phyloP scores from a whole-genome alignment of 2,888 invertebrate species.

The Gasteruption jaculator region DNA sequence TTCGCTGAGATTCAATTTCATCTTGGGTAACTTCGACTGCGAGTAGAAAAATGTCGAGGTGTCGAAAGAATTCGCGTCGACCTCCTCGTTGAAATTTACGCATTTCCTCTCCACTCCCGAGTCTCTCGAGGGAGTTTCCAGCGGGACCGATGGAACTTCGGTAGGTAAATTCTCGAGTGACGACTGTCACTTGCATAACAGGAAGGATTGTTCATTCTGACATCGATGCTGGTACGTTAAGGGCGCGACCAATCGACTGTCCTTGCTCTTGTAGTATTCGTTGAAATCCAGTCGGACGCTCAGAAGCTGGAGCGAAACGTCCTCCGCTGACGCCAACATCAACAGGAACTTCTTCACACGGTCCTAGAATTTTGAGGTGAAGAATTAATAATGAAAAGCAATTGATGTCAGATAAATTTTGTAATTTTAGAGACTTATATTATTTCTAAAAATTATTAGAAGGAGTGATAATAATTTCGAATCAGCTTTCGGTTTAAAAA shows the following conservation, averaged over 20 bases:
- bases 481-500: too few species aligned
- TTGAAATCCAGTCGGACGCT: conserved; percentile 93
- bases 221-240: conserved; percentile 51
- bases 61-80: conserved; percentile 3
- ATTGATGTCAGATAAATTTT: conserved; percentile 3
- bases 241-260: conserved; percentile 67
- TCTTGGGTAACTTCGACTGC: conserved; percentile 14
- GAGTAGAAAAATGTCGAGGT: too few species aligned
- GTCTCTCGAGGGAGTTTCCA: background rate
- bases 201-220: conserved; percentile 41
- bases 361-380: conserved; percentile 54
- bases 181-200: conserved; percentile 39
- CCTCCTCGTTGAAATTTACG: background rate
- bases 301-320: conserved; percentile 83
- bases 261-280: conserved; percentile 84
- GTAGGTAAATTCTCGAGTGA: conserved; percentile 5
- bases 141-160: background rate
- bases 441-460: conserved; percentile 6
- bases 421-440: conserved; percentile 9
- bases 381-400: conserved; percentile 6
- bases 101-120: background rate
- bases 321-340: conserved; percentile 76
- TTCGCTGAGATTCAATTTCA: conserved; percentile 16
- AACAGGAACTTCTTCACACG: conserved; percentile 83
- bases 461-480: too few species aligned